phyloP scores from a whole-genome alignment of 2,113 vertebrate genomes.

The Catharus minimus region DNA sequence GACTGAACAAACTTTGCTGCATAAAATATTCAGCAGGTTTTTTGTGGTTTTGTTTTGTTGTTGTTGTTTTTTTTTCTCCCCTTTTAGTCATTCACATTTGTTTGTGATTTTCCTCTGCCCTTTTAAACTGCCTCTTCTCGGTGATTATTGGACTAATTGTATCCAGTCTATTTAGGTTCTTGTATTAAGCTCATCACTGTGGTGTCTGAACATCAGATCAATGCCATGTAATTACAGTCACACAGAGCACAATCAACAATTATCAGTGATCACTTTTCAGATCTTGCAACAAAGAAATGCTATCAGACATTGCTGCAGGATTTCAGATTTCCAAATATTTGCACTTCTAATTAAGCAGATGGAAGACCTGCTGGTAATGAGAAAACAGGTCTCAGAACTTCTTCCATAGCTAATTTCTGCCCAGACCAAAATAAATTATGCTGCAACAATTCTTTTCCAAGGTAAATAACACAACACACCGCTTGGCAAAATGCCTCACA shows the following conservation, averaged over 20 bases:
- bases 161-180: constrained; percentile 51
- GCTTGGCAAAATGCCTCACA: constrained; percentile 55
- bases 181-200: constrained; percentile 41
- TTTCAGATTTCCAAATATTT: constrained; percentile 75
- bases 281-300: constrained; percentile 66
- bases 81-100: constrained; percentile 24
- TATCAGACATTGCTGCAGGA: constrained; percentile 49
- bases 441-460: constrained; percentile 67
- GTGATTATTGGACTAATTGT: constrained; percentile 67
- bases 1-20: neutral
- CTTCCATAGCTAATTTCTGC: constrained; percentile 69
- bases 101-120: constrained; percentile 35
- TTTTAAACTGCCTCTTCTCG: constrained; percentile 44
- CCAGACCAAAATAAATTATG: constrained; percentile 65
- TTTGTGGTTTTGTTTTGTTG: neutral
- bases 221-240: constrained; percentile 69
- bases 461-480: constrained; percentile 61
- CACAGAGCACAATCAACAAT: constrained; percentile 70
- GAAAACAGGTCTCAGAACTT: constrained; percentile 69
- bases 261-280: constrained; percentile 66
- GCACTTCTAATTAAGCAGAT: constrained; percentile 79
- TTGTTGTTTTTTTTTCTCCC: too few relatives aligned
- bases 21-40: neutral
- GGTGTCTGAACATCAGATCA: constrained; percentile 66
- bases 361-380: constrained; percentile 73